These are phyloP conservation scores for Muscicapa comitata DNA, from an alignment of 2,797 vertebrate species.

Conservation along the genomic window DNA sequence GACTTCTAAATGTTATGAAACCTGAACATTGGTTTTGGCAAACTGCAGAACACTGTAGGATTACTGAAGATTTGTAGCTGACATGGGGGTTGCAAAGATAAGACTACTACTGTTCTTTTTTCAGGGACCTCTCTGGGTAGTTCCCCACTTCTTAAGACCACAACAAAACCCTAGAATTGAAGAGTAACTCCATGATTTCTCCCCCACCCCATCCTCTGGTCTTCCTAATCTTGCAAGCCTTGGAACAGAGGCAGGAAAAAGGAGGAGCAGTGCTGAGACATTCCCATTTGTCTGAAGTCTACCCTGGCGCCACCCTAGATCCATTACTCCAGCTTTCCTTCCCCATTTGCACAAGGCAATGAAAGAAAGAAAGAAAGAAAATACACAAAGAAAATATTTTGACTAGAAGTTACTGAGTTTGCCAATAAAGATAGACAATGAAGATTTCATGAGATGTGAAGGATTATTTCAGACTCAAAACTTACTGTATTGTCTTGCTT, in stretches of 20 bases:
- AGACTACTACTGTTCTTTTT: background rate
- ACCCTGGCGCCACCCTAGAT: background rate
- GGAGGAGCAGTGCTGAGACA: background rate
- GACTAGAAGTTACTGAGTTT: background rate
- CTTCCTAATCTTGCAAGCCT: background rate
- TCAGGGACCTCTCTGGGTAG: background rate
- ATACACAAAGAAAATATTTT: background rate
- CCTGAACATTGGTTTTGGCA: background rate
- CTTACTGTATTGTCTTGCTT: background rate
- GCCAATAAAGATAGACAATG: background rate
- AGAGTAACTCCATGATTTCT: background rate
- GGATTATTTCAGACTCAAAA: background rate
- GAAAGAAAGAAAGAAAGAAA: background rate
- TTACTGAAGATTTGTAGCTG: background rate
- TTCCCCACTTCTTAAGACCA: background rate
- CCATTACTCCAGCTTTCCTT: background rate
- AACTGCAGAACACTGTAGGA: background rate
- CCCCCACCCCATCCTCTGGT: too few relatives aligned
- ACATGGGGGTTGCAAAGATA: rapidly evolving
- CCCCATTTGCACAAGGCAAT: background rate
- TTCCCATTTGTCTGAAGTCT: background rate
- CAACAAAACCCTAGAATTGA: background rate
- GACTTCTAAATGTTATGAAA: background rate
- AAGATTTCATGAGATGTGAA: background rate
- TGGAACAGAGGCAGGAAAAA: background rate